phyloP scores from a whole-genome alignment of 2,797 vertebrate genomes.

The Etheostoma perlongum region DNA sequence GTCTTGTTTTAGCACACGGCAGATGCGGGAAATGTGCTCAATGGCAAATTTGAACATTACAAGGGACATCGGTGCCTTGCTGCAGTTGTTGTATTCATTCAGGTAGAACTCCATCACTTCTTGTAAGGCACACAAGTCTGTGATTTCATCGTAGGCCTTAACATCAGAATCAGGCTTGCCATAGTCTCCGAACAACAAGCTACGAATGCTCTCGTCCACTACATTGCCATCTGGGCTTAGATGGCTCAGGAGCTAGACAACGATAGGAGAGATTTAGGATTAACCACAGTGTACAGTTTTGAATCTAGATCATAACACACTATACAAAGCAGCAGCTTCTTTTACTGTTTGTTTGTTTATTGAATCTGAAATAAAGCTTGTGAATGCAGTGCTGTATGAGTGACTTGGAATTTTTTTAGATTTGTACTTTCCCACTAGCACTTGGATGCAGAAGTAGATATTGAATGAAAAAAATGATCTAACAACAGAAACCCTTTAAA shows the following conservation, averaged over 20 bases:
- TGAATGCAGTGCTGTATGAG: background rate
- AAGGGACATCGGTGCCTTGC: conserved; percentile 93
- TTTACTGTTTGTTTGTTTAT: background rate
- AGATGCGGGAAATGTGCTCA: conserved; percentile 95
- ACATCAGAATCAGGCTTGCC: conserved; percentile 81
- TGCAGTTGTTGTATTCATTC: conserved; percentile 91
- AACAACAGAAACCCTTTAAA: background rate
- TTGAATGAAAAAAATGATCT: background rate
- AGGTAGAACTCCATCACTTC: conserved; percentile 91
- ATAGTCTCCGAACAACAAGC: conserved; percentile 95
- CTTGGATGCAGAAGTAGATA: background rate
- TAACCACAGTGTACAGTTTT: conserved; percentile 41
- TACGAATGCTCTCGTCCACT: conserved; percentile 88
- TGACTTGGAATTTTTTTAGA: background rate
- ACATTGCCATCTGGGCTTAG: conserved; percentile 87
- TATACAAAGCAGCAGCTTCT: background rate
- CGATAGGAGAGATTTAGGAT: conserved; percentile 11
- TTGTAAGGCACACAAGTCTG: conserved; percentile 85
- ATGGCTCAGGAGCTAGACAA: conserved; percentile 88
- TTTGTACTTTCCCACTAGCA: background rate
- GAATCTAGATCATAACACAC: background rate
- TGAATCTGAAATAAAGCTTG: background rate
- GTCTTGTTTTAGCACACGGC: conserved; percentile 93
- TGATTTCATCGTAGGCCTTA: conserved; percentile 92
- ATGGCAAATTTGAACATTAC: conserved; percentile 96